Percentiles rank a stretch among this genome's conserved stretches.
Evolutionary conservation across 2,888 invertebrate species (phyloP).

Genomic region (Lepidochitona cinerea): DNA sequence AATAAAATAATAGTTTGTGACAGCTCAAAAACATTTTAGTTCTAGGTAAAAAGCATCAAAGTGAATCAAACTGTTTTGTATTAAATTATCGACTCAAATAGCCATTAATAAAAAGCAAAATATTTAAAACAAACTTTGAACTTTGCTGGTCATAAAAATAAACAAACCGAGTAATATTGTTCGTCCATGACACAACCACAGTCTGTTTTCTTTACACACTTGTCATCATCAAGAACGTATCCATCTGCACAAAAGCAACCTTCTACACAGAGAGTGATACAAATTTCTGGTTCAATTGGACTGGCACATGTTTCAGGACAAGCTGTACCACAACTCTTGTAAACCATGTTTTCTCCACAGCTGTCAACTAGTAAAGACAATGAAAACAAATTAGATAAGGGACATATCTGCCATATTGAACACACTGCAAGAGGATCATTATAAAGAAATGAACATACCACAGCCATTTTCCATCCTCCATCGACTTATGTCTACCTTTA

Average conservation of each 20-base stretch:
- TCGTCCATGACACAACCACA: conserved; percentile 5
- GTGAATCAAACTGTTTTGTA: too few species aligned
- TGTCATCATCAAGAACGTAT: neutral
- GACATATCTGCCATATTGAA: too few species aligned
- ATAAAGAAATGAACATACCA: neutral
- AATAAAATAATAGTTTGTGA: too few species aligned
- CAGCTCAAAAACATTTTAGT: too few species aligned
- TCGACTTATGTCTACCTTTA: neutral
- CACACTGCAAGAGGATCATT: too few species aligned
- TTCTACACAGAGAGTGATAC: neutral
- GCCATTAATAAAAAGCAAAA: too few species aligned
- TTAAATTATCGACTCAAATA: too few species aligned
- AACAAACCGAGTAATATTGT: neutral
- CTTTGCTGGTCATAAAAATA: neutral
- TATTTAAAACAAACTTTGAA: too few species aligned
- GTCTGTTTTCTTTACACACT: neutral
- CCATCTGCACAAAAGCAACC: neutral
- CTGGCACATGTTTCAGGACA: neutral
- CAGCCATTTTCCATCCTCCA: conserved; percentile 5
- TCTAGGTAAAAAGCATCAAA: too few species aligned
- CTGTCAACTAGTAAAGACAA: neutral
- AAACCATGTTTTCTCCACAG: neutral
- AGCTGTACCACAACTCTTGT: conserved; percentile 1
- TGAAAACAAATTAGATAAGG: too few species aligned
- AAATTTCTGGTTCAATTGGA: neutral